Percentiles rank a stretch among this genome's conserved stretches.
Evolutionary conservation across 2,797 vertebrate species (phyloP).

Genomic region (Bradypodion ventrale): DNA sequence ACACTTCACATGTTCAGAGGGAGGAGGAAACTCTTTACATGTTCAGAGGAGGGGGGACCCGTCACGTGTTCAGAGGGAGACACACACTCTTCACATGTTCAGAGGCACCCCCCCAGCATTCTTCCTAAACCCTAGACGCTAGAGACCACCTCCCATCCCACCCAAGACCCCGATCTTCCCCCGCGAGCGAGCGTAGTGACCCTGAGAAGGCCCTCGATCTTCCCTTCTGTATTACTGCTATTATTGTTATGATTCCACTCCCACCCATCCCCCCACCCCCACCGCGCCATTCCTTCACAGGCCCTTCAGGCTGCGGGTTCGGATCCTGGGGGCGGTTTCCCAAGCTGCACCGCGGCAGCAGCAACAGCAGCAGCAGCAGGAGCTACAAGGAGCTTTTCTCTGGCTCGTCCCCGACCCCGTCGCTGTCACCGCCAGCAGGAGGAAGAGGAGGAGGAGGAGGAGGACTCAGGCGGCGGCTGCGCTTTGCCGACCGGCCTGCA

Average conservation of each 20-base stretch:
- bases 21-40: too few species aligned
- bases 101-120: not conserved
- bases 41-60: too few species aligned
- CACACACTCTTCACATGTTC: not conserved
- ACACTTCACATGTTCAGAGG: too few species aligned
- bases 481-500: slow-evolving; percentile 27
- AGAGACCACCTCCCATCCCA: not conserved
- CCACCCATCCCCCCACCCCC: too few species aligned
- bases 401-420: slow-evolving; percentile 68
- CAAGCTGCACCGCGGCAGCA: slow-evolving; percentile 70
- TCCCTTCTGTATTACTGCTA: too few species aligned
- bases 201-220: not conserved
- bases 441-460: slow-evolving; percentile 50
- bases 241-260: too few species aligned
- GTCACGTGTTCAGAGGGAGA: too few species aligned
- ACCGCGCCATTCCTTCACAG: not conserved
- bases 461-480: slow-evolving; percentile 50
- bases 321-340: slow-evolving; percentile 68
- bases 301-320: slow-evolving; percentile 18
- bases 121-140: not conserved
- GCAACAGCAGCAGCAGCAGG: too few species aligned
- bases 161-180: not conserved
- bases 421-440: slow-evolving; percentile 66
- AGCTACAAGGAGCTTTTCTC: too few species aligned
- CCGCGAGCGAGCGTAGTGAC: not conserved